Base-by-base conservation (phyloP, 2,113 vertebrate species). In the Acanthisitta chloris region DNA sequence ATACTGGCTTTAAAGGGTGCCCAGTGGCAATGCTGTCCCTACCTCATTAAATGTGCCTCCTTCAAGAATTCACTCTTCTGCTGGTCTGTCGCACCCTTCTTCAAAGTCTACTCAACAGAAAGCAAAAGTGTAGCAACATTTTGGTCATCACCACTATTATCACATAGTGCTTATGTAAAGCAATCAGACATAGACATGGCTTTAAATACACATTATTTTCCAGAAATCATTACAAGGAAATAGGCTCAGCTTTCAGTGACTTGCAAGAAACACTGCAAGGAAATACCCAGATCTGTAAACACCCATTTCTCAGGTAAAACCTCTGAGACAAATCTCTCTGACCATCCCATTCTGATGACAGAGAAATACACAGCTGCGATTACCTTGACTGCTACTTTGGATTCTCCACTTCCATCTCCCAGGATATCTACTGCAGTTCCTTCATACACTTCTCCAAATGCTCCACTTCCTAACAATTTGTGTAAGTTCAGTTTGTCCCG, bases 11-110 rank as follows among this genome's bases (percentile, higher is more conserved):
- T 4, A 1, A 86, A 95, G 34, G 21, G 7, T 66, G 46, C 45
- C 28, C 69, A 28, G 43, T 34, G 45, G 28, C 67, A 72, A n/a
- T 70, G 49, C 8, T 43, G 20, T 54, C 36, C 76, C 49, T 98
- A 98, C 98, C 98, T 98, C 98, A 99, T 98, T 57, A 98, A 73
- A 89, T 98, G 97, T 49, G 98, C 98, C 85, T 98, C 98, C 94
- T 98, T 98, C 86, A 98, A 82, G 95, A 99, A 99, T 81, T 98
- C 98, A 5, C 84, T 93, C 97, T 98, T 98, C 94, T 98, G 98
- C 0, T 97, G 94, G 67, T 98, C 97, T 43, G 97, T 98, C 0
- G 97, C 98, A 36, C 97, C 98, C 67, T 96, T 98, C 92, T 97
- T 98, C 83, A 99, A 94, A 62, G 98, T 98, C 98, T 98, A 34